Conservation (phyloP, 2,888 invertebrate genomes). For the Rotaria magnacalcarata region DNA sequence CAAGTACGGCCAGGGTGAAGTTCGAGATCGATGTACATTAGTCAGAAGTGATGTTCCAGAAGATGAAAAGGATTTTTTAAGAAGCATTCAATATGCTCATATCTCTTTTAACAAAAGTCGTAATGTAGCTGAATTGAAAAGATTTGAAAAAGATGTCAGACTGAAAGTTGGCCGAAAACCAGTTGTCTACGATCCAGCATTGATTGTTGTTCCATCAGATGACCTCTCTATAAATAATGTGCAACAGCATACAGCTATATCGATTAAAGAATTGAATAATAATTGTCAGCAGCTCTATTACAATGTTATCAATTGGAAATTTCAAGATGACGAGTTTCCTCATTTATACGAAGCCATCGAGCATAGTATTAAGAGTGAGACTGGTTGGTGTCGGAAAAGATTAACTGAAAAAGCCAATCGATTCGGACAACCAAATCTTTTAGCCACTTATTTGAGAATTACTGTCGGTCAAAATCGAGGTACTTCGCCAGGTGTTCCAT, state of each 20-base stretch:
- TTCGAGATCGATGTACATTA: neutral
- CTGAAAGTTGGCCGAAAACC: neutral
- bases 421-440: neutral
- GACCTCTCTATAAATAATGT: neutral
- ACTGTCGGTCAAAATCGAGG: neutral
- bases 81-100: neutral
- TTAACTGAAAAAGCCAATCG: neutral
- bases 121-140: neutral
- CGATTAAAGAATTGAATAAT: neutral
- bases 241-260: neutral
- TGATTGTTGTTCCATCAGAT: neutral
- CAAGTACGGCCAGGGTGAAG: neutral
- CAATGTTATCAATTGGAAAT: neutral
- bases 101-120: neutral
- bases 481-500: neutral
- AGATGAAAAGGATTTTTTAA: neutral
- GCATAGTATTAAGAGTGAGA: neutral
- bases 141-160: neutral
- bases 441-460: neutral
- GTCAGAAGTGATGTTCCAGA: neutral
- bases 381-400: neutral
- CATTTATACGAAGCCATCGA: neutral
- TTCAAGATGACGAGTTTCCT: neutral
- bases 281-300: neutral
- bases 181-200: neutral